Evolutionary conservation across 2,797 vertebrate genomes (phyloP).

Genomic region (Nannoperca obscura): DNA sequence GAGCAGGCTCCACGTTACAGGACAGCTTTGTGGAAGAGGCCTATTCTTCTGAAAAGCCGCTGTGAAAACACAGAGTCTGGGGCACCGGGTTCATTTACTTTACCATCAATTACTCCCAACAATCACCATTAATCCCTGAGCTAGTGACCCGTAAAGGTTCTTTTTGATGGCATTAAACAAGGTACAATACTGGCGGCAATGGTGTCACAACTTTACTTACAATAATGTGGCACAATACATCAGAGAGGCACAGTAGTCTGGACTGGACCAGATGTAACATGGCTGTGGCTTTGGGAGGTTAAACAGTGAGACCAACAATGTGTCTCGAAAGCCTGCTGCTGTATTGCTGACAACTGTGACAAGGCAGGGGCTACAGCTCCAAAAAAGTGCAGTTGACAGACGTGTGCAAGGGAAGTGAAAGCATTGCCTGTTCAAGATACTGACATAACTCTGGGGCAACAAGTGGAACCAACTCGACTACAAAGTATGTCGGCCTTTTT

Average conservation of each 20-base stretch:
- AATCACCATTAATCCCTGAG: slow-evolving; percentile 72
- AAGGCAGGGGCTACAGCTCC: not conserved
- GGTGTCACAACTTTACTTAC: slow-evolving; percentile 68
- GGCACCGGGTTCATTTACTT: slow-evolving; percentile 72
- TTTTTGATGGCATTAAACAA: slow-evolving; percentile 75
- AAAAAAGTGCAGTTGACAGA: slow-evolving; percentile 6
- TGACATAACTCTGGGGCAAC: not conserved
- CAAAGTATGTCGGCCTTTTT: not conserved
- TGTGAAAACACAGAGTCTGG: slow-evolving; percentile 75
- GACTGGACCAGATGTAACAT: slow-evolving; percentile 46
- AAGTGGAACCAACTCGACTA: not conserved
- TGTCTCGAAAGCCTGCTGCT: slow-evolving; percentile 17
- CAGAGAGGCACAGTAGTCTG: slow-evolving; percentile 37
- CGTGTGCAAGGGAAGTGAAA: not conserved
- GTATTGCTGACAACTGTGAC: slow-evolving; percentile 8
- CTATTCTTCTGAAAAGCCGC: slow-evolving; percentile 69
- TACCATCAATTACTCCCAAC: slow-evolving; percentile 74
- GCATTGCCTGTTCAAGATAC: not conserved
- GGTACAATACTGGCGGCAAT: slow-evolving; percentile 65
- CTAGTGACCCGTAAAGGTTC: slow-evolving; percentile 71
- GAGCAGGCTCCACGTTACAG: slow-evolving; percentile 34
- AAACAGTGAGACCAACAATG: slow-evolving; percentile 43
- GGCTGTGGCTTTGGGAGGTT: slow-evolving; percentile 30
- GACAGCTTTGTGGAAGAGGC: slow-evolving; percentile 61
- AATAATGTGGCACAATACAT: slow-evolving; percentile 60